Evolutionary conservation across 2,113 vertebrate genomes (phyloP), one percentile per base, ranked within the genome.

Genomic region (Eulemur rufifrons): DNA sequence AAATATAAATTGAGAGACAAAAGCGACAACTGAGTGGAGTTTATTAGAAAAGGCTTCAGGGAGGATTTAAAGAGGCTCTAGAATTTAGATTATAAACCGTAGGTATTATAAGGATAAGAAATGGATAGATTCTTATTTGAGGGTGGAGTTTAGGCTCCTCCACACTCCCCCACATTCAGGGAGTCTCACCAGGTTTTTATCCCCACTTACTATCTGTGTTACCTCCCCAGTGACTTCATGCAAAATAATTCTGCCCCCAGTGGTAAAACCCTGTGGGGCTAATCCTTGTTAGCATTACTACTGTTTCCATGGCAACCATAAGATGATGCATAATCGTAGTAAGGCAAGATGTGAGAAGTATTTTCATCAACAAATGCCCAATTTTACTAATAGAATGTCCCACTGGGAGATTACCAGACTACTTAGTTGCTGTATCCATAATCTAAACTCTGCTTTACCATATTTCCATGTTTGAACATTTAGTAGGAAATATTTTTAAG

Each of bases 301-400:
- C 47, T 90, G 89, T 98, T 98, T 96, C 97, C 96, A 52, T 97
- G 97, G 95, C 96, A 98, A 97, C 97, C 96, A 89, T 98, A 97
- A 98, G 96, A 95, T 96, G 61, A 85, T 68, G 83, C 86, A 97
- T 98, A 98, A 97, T 97, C 97, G 98, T 82, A 91, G 73, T 78
- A 94, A 97, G 94, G 97, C 89, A 96, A 97, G 94, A 98, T 97
- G 54, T 27, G 64, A 98, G 97, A 98, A 97, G 83, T 97, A 94
- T 98, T 98, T 98, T 97, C 97, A 97, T 97, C 97, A 97, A 91
- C 96, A 96, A 94, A 97, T 97, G 85, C 94, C 86, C 94, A 95
- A 59, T 4, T 74, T 97, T 94, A 80, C 94, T 97, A 69, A 88
- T 96, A 94, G 88, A 98, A 95, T 77, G 95, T 89, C 97, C 92